A percentile compares a stretch with the other conserved stretches of the same genome.
Evolutionary conservation across 2,888 invertebrate species (phyloP).

Genomic region (Endotricha flammealis): DNA sequence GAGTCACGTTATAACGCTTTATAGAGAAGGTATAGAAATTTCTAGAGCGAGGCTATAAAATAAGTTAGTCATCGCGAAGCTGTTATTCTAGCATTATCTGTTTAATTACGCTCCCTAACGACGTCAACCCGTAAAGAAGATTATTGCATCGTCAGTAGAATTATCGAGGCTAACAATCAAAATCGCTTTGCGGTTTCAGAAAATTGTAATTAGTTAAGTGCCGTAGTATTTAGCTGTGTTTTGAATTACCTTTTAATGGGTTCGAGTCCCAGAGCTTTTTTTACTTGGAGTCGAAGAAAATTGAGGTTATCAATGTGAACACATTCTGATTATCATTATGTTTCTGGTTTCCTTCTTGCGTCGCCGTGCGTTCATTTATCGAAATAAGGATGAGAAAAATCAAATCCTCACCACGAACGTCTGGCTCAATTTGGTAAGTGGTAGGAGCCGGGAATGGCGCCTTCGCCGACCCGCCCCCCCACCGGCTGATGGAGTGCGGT

Average conservation of each 20-base stretch:
- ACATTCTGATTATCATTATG: slow-evolving; percentile 55
- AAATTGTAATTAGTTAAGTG: slow-evolving; percentile 2
- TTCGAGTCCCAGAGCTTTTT: slow-evolving; percentile 20
- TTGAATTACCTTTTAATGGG: too few relatives aligned
- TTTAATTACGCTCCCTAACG: slow-evolving; percentile 42
- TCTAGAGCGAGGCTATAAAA: slow-evolving; percentile 26
- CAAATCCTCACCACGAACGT: slow-evolving; percentile 99
- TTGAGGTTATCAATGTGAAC: too few relatives aligned
- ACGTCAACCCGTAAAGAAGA: slow-evolving; percentile 34
- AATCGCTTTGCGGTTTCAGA: slow-evolving; percentile 34
- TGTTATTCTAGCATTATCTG: slow-evolving; percentile 38
- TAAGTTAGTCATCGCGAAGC: slow-evolving; percentile 30
- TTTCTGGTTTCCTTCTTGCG: slow-evolving; percentile 75
- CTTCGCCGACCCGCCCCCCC: slow-evolving; percentile 57
- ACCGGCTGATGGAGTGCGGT: slow-evolving; percentile 9
- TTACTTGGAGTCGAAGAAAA: too few relatives aligned
- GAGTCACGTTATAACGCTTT: slow-evolving; percentile 1
- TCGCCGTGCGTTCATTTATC: slow-evolving; percentile 80
- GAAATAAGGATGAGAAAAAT: slow-evolving; percentile 97
- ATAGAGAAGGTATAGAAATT: slow-evolving; percentile 17
- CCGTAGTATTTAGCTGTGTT: too few relatives aligned
- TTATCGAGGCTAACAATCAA: slow-evolving; percentile 35
- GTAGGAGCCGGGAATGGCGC: slow-evolving; percentile 71
- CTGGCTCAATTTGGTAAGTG: slow-evolving; percentile 98
- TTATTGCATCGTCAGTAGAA: slow-evolving; percentile 31